A percentile compares a stretch with the other conserved stretches of the same genome.
phyloP scores from a whole-genome alignment of 2,113 vertebrate genomes.

The Perccottus glenii region DNA sequence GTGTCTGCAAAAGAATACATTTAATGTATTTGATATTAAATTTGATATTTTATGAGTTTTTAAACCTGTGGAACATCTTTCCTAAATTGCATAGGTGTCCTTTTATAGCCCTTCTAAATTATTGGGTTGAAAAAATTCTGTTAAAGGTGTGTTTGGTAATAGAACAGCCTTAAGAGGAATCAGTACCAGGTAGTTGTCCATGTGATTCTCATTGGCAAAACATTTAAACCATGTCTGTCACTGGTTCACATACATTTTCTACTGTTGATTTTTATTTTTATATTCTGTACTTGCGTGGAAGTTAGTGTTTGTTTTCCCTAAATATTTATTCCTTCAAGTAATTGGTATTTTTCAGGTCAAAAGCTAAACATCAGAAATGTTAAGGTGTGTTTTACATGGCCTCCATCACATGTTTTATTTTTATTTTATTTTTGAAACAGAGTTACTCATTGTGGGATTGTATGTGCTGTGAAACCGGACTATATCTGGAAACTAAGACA shows the following conservation, averaged over 20 bases:
- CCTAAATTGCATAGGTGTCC: slow-evolving; percentile 30
- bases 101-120: slow-evolving; percentile 58
- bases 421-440: too few species aligned
- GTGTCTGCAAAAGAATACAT: slow-evolving; percentile 45
- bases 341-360: slow-evolving; percentile 54
- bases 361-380: slow-evolving; percentile 47
- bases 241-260: slow-evolving; percentile 3
- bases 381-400: slow-evolving; percentile 26
- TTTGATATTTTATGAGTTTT: slow-evolving; percentile 24
- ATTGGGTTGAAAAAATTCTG: neutral
- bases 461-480: slow-evolving; percentile 61
- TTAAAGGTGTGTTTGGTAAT: slow-evolving; percentile 29
- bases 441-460: slow-evolving; percentile 52
- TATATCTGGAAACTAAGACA: slow-evolving; percentile 53
- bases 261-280: slow-evolving; percentile 4
- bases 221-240: slow-evolving; percentile 29
- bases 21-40: slow-evolving; percentile 20
- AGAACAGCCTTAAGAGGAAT: slow-evolving; percentile 54
- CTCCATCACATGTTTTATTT: slow-evolving; percentile 21
- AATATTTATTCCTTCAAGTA: slow-evolving; percentile 58
- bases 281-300: slow-evolving; percentile 19
- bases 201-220: slow-evolving; percentile 25
- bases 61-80: slow-evolving; percentile 39
- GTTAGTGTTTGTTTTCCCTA: slow-evolving; percentile 31
- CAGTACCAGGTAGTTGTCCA: slow-evolving; percentile 23